phyloP scores from a whole-genome alignment of 2,797 vertebrate genomes.

The Eulemur rubriventer region DNA sequence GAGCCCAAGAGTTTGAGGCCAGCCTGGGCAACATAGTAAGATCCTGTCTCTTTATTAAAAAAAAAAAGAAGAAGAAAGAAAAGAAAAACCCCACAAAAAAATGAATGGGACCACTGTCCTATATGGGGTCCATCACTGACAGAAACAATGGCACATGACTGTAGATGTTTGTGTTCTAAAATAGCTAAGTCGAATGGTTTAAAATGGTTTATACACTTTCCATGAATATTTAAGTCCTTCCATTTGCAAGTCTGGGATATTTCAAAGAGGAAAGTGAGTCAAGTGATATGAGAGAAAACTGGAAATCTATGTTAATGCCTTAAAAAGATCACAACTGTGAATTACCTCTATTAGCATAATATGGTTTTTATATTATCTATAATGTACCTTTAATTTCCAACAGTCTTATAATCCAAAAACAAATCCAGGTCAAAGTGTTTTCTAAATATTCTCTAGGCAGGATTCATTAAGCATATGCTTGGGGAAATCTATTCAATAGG shows the following conservation, averaged over 20 bases:
- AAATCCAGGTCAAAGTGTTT: neutral
- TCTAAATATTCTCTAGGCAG: conserved; percentile 24
- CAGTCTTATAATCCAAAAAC: neutral
- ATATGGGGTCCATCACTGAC: neutral
- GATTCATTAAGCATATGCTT: neutral
- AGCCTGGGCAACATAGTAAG: no score
- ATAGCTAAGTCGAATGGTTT: neutral
- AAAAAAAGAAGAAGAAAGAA: no score
- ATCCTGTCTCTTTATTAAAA: neutral
- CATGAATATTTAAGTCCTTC: neutral
- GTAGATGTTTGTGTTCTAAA: neutral
- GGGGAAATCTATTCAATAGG: conserved; percentile 10
- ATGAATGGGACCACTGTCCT: neutral
- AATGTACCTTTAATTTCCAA: neutral
- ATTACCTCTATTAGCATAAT: no score
- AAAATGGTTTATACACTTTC: neutral
- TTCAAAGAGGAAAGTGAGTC: neutral
- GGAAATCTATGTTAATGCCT: neutral
- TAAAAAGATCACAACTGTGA: neutral
- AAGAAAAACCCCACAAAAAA: neutral
- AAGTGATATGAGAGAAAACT: neutral
- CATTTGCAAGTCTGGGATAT: neutral
- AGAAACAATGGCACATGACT: neutral
- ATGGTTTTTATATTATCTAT: neutral
- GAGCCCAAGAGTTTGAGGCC: neutral